Evolutionary conservation across 2,113 vertebrate genomes (phyloP).

Genomic region (Gymnobelideus leadbeateri): DNA sequence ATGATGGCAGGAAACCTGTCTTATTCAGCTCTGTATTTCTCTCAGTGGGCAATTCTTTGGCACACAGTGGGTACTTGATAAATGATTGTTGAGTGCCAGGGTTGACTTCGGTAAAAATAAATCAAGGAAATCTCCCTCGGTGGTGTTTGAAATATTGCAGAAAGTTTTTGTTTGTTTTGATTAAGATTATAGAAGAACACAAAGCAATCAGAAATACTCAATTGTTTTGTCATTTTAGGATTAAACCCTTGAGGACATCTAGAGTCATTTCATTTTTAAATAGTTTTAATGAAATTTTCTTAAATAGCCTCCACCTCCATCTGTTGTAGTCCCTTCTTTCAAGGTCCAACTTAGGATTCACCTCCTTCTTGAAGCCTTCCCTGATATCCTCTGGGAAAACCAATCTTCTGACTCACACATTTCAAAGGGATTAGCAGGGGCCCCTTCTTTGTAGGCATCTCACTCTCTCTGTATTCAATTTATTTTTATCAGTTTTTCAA

Average conservation of each 20-base stretch:
- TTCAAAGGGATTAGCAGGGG: not conserved
- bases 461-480: not conserved
- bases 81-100: not conserved
- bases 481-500: not conserved
- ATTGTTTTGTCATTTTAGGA: not conserved
- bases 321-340: not conserved
- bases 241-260: not conserved
- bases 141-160: not conserved
- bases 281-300: not conserved
- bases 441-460: not conserved
- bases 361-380: not conserved
- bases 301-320: not conserved
- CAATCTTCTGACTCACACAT: not conserved
- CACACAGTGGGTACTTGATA: too few relatives aligned
- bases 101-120: not conserved
- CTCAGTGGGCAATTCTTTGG: not conserved
- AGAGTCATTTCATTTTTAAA: not conserved
- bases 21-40: not conserved
- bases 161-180: not conserved
- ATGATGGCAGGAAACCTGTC: not conserved
- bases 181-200: not conserved
- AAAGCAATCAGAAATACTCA: not conserved
- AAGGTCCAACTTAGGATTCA: not conserved
- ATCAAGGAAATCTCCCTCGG: not conserved
- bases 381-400: not conserved